These are phyloP conservation scores for Schlechtendalia chinensis DNA, from an alignment of 1,140 invertebrate genomes.

Conservation along the genomic window DNA sequence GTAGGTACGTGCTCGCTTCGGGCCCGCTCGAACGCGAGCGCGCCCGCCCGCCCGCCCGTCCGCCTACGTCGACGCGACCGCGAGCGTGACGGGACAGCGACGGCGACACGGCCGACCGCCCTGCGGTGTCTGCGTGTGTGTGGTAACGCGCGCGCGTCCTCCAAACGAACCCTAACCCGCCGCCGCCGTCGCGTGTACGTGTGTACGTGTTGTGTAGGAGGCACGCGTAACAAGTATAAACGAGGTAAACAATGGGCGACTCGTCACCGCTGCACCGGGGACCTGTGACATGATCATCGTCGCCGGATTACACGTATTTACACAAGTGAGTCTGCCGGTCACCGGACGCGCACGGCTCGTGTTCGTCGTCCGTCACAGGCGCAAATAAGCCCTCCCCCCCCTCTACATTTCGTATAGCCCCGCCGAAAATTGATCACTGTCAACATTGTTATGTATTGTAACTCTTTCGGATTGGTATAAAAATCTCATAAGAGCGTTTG, in stretches of 20 bases:
- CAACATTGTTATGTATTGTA: no score
- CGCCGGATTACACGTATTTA: background rate
- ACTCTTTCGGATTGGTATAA: no score
- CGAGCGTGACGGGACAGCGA: background rate
- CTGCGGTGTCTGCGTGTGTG: background rate
- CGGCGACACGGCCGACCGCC: background rate
- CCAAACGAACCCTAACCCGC: no score
- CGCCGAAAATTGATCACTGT: no score
- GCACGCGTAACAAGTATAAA: constrained; percentile 31
- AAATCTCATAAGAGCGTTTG: no score
- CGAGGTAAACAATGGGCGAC: constrained; percentile 28
- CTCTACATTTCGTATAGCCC: no score
- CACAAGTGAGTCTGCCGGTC: no score
- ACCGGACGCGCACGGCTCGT: no score
- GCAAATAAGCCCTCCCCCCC: no score
- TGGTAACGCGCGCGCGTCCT: background rate
- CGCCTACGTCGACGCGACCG: background rate
- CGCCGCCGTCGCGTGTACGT: background rate
- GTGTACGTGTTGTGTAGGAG: background rate
- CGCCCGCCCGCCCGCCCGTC: no score
- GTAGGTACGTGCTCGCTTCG: constrained; percentile 1
- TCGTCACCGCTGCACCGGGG: background rate
- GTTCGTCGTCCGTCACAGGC: no score
- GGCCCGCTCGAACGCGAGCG: background rate
- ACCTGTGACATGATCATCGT: background rate